phyloP scores from a whole-genome alignment of 1,140 invertebrate species.

The Bacillus rossius region DNA sequence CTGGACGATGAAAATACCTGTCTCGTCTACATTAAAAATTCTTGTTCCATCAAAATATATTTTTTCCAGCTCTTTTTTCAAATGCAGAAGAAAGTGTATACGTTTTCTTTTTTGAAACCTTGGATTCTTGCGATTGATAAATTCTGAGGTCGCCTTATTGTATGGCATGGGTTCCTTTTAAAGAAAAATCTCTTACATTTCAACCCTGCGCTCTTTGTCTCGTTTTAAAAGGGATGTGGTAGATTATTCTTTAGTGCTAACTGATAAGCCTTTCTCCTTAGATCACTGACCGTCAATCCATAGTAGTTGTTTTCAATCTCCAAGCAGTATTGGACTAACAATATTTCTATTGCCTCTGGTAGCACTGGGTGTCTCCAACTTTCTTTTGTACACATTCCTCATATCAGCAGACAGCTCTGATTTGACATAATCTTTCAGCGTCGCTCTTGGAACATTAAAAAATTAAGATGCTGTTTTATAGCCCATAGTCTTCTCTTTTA shows the following conservation, averaged over 20 bases:
- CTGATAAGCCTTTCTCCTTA: slow-evolving; percentile 25
- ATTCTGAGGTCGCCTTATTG: neutral
- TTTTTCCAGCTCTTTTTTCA: slow-evolving; percentile 8
- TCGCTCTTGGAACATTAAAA: neutral
- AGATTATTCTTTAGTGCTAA: slow-evolving; percentile 28
- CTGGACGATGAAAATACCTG: slow-evolving; percentile 12
- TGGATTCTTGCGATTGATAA: neutral
- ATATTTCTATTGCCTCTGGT: slow-evolving; percentile 17
- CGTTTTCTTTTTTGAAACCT: neutral
- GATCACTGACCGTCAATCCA: slow-evolving; percentile 23
- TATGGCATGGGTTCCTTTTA: neutral
- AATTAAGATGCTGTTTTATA: neutral
- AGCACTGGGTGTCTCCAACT: slow-evolving; percentile 23
- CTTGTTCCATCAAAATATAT: slow-evolving; percentile 16
- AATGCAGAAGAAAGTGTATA: neutral
- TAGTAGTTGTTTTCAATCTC: slow-evolving; percentile 24
- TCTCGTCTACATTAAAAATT: slow-evolving; percentile 20
- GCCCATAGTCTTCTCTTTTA: slow-evolving; percentile 4
- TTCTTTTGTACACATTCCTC: neutral
- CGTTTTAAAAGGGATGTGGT: neutral
- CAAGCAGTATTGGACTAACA: slow-evolving; percentile 23
- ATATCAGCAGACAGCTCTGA: neutral
- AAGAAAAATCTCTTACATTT: neutral
- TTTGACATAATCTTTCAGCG: slow-evolving; percentile 6
- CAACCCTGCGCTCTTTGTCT: neutral